Percentiles rank a stretch among this genome's conserved stretches.
phyloP scores from a whole-genome alignment of 2,888 invertebrate species.

The Pyrgus malvae region DNA sequence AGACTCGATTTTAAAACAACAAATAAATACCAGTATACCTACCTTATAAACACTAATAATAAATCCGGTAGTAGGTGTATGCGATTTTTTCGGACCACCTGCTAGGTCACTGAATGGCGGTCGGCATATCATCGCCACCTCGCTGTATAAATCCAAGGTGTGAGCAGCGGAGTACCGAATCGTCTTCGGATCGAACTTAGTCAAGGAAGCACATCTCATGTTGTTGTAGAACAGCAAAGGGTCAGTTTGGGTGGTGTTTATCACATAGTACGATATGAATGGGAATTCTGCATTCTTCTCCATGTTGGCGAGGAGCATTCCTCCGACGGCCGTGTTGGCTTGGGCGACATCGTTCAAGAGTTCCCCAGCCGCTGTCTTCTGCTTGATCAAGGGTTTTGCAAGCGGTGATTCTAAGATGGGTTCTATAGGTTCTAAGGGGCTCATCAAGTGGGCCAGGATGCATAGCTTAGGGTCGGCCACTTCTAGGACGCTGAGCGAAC shows the following conservation, averaged over 20 bases:
- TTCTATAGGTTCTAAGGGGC: constrained; percentile 92
- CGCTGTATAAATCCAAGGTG: constrained; percentile 92
- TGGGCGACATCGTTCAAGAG: constrained; percentile 87
- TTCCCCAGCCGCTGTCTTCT: constrained; percentile 89
- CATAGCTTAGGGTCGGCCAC: constrained; percentile 95
- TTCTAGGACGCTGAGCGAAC: constrained; percentile 88
- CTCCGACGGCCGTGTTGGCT: constrained; percentile 88
- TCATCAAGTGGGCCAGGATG: constrained; percentile 94
- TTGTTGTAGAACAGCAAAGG: constrained; percentile 93
- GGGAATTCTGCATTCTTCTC: constrained; percentile 95
- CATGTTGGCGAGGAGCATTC: constrained; percentile 94
- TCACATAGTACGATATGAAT: constrained; percentile 94
- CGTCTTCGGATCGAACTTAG: constrained; percentile 91
- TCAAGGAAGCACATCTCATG: constrained; percentile 90
- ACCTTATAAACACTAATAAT: constrained; percentile 95
- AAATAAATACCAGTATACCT: too few species aligned
- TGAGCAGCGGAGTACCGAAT: constrained; percentile 92
- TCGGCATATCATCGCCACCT: constrained; percentile 94
- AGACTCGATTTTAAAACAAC: too few species aligned
- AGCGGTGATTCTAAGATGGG: constrained; percentile 93
- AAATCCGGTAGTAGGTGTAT: constrained; percentile 92
- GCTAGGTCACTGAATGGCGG: constrained; percentile 91
- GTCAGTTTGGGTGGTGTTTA: constrained; percentile 93
- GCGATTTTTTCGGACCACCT: constrained; percentile 88
- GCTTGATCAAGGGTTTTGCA: constrained; percentile 89